Evolutionary conservation across 2,888 invertebrate species (phyloP), one percentile per base, ranked within the genome.

Genomic region (Achlya flavicornis): DNA sequence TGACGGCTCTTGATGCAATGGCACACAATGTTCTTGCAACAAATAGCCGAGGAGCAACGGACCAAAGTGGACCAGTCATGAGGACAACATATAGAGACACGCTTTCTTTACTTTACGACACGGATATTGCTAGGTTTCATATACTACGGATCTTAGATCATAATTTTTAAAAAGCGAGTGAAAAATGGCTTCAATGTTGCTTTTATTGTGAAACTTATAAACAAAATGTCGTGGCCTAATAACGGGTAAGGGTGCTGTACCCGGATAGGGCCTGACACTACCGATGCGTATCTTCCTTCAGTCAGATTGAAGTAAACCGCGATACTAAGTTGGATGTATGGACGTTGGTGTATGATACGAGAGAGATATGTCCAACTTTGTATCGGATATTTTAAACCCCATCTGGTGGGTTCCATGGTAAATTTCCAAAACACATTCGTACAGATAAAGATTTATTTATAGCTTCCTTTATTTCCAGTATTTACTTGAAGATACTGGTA

Each of bases 1-100:
- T 67, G 62, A 69, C 69, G 67, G 67, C 69, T 63, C 72, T 78
- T 74, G 77, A 77, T 69, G 76, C 76, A 73, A 77, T 67, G 71
- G 68, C 66, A 67, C 58, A 41, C 58, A 16, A 61, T 66, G 71
- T 84, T 86, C 83, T 84, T 85, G 71, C 71, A 43, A 63, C 58
- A 76, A 80, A 88, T 88, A 78, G 79, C 85, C 67, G 66, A 69
- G 65, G 74, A 71, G 71, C 80, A 82, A 77, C 80, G 77, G 76
- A 85, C 75, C 84, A 83, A 64, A 82, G 76, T 80, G 77, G 76
- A 85, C 75, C 84, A 83, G 64, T 65, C 63, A 53, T 19, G 68
- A 61, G 61, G 63, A 63, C 64, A 61, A 73, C 72, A 73, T 75
- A 74, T 68, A 19, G 69, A 81, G 74, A 77, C 72, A 82, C 85